phyloP scores from a whole-genome alignment of 2,113 vertebrate genomes.

The Syrmaticus mikado region DNA sequence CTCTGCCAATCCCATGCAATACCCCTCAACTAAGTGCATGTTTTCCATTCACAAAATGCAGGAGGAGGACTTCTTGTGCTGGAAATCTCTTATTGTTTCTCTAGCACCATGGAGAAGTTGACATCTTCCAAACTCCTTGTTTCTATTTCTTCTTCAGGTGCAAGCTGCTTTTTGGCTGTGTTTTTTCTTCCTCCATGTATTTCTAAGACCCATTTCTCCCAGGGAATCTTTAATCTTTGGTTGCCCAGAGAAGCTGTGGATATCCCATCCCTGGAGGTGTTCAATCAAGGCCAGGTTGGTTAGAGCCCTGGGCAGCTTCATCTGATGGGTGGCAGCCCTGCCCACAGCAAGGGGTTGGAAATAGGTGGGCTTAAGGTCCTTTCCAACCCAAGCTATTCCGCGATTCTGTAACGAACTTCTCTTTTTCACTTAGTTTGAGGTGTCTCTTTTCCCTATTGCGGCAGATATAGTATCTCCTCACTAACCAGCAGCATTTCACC shows the following conservation, averaged over 20 bases:
- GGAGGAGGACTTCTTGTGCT: neutral
- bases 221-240: neutral
- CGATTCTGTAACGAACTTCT: neutral
- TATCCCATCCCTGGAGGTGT: too few relatives aligned
- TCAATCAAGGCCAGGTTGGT: too few relatives aligned
- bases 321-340: too few relatives aligned
- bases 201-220: neutral
- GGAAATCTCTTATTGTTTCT: neutral
- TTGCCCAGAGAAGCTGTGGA: too few relatives aligned
- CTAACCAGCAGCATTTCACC: accelerated
- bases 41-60: neutral
- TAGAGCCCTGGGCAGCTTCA: too few relatives aligned
- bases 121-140: neutral
- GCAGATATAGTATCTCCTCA: neutral
- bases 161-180: neutral
- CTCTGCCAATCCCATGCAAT: neutral
- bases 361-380: too few relatives aligned
- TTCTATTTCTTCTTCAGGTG: neutral
- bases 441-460: neutral
- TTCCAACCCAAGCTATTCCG: too few relatives aligned
- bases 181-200: neutral
- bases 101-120: neutral
- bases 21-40: neutral
- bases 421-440: neutral
- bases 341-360: too few relatives aligned